Conservation (phyloP, 2,888 invertebrate genomes). For the Nycteola revayana region DNA sequence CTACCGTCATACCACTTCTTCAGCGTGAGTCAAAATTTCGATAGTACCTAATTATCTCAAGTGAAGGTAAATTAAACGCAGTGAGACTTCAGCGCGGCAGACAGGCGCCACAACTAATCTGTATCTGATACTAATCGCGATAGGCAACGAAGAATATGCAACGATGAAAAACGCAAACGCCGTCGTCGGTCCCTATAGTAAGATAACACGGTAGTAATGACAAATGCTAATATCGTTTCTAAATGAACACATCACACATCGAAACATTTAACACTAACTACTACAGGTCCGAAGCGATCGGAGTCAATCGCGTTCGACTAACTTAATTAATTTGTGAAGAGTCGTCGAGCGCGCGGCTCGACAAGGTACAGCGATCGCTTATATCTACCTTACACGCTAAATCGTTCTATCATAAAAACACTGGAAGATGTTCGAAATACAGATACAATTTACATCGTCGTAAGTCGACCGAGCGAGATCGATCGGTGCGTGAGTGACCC, state of each 20-base stretch:
- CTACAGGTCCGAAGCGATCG: slow-evolving; percentile 71
- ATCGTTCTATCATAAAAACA: slow-evolving; percentile 74
- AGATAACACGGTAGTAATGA: slow-evolving; percentile 54
- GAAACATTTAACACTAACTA: slow-evolving; percentile 74
- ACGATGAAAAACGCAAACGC: slow-evolving; percentile 51
- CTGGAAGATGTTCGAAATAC: slow-evolving; percentile 77
- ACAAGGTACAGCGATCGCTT: slow-evolving; percentile 71
- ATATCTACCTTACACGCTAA: slow-evolving; percentile 69
- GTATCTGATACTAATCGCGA: slow-evolving; percentile 55
- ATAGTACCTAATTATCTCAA: too few species aligned
- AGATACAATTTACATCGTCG: slow-evolving; percentile 50
- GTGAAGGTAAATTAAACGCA: too few species aligned
- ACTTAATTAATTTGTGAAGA: slow-evolving; percentile 77
- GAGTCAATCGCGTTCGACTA: slow-evolving; percentile 59
- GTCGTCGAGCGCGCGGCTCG: slow-evolving; percentile 60
- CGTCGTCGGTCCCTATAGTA: slow-evolving; percentile 61
- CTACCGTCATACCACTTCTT: too few species aligned
- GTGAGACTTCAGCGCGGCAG: slow-evolving; percentile 8
- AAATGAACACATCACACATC: slow-evolving; percentile 78
- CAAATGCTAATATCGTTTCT: slow-evolving; percentile 68
- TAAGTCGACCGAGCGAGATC: too few species aligned
- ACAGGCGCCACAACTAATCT: slow-evolving; percentile 37
- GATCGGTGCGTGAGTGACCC: too few species aligned
- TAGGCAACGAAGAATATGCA: slow-evolving; percentile 69
- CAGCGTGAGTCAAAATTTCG: too few species aligned